Evolutionary conservation across 1,140 invertebrate genomes (phyloP).

Genomic region (Ceratoteleas bidentatus): DNA sequence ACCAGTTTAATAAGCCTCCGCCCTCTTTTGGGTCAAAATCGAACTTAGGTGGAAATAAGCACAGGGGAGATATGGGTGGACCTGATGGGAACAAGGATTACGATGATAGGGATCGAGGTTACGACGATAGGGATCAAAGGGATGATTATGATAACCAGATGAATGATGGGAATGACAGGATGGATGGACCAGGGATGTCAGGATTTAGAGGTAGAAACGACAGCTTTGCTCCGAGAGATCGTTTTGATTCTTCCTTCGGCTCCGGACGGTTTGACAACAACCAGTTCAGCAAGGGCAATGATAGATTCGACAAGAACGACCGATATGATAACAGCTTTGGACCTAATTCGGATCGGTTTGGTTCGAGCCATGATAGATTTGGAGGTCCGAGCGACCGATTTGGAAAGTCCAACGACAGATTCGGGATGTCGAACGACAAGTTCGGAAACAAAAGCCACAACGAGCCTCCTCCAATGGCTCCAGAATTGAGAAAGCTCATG

Average conservation of each 20-base stretch:
- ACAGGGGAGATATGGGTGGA: slow-evolving; percentile 9
- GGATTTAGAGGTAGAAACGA: slow-evolving; percentile 29
- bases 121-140: slow-evolving; percentile 1
- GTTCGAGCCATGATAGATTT: slow-evolving; percentile 33
- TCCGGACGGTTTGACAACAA: slow-evolving; percentile 66
- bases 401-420: not conserved
- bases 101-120: slow-evolving; percentile 9
- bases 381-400: slow-evolving; percentile 62
- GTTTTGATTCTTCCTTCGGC: slow-evolving; percentile 17
- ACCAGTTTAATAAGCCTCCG: slow-evolving; percentile 41
- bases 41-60: slow-evolving; percentile 32
- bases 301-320: slow-evolving; percentile 66
- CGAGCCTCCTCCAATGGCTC: slow-evolving; percentile 64
- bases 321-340: slow-evolving; percentile 57
- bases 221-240: slow-evolving; percentile 5
- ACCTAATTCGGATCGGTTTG: slow-evolving; percentile 27
- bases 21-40: slow-evolving; percentile 15
- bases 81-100: not conserved
- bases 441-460: slow-evolving; percentile 39
- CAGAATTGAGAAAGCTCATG: slow-evolving; percentile 78
- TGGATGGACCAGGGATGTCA: slow-evolving; percentile 50
- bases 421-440: slow-evolving; percentile 10
- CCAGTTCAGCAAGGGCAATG: slow-evolving; percentile 56
- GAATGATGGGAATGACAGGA: slow-evolving; percentile 7
- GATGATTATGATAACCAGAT: slow-evolving; percentile 15